Conservation (phyloP, 1,140 invertebrate genomes). For the Saxidomus purpurata region DNA sequence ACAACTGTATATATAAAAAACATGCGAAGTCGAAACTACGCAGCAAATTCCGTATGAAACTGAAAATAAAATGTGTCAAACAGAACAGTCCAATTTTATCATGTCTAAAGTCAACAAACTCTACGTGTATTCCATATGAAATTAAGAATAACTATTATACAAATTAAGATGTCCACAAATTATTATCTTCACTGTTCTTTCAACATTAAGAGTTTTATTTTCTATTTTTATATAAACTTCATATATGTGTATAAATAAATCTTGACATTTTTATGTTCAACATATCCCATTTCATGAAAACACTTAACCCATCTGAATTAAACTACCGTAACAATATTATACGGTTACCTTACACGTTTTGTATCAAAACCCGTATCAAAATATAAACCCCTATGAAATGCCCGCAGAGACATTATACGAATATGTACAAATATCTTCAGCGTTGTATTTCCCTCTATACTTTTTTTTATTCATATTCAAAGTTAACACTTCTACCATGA, state of each 20-base stretch:
- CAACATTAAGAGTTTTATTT: too few species aligned
- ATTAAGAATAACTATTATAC: too few species aligned
- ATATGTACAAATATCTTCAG: background rate
- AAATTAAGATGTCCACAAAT: too few species aligned
- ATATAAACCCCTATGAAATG: background rate
- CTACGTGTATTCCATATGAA: too few species aligned
- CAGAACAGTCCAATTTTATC: too few species aligned
- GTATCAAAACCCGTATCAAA: background rate
- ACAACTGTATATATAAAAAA: too few species aligned
- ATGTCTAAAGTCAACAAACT: too few species aligned
- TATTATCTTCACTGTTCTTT: too few species aligned
- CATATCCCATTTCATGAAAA: constrained; percentile 21
- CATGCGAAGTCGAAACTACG: too few species aligned
- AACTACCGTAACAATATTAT: background rate
- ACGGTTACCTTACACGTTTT: constrained; percentile 4
- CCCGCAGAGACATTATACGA: background rate
- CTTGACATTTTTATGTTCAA: constrained; percentile 32
- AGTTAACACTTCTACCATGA: background rate
- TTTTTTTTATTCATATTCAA: background rate
- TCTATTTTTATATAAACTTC: background rate
- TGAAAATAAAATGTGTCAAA: too few species aligned
- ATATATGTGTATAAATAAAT: background rate
- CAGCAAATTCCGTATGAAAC: too few species aligned
- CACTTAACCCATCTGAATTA: background rate
- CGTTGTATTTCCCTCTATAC: background rate